These are phyloP conservation scores for zebrafish (Danio rerio) DNA, from an alignment of 2,113 vertebrate species.

Conservation along the genomic window GRCz12tu NC_133193.1:46747501-46748000, in stretches of 20 bases:
- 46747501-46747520: too few relatives aligned
- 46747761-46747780: neutral
- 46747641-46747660: neutral
- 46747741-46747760: neutral
- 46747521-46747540: too few relatives aligned
- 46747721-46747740: neutral
- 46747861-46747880: neutral
- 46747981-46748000: constrained; percentile 58
- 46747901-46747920: constrained; percentile 23
- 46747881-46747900: neutral
- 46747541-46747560: too few relatives aligned
- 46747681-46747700: neutral
- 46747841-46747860: neutral
- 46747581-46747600: too few relatives aligned
- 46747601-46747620: too few relatives aligned
- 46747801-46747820: neutral
- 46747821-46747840: neutral
- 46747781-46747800: constrained; percentile 16
- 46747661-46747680: neutral
- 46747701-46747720: neutral
- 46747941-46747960: neutral
- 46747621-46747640: neutral
- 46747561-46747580: too few relatives aligned
- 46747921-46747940: neutral
- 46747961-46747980: neutral